Percentiles rank a stretch among this genome's conserved stretches.
Evolutionary conservation across 2,888 invertebrate species (phyloP).

Genomic region (Parelbella ahira): DNA sequence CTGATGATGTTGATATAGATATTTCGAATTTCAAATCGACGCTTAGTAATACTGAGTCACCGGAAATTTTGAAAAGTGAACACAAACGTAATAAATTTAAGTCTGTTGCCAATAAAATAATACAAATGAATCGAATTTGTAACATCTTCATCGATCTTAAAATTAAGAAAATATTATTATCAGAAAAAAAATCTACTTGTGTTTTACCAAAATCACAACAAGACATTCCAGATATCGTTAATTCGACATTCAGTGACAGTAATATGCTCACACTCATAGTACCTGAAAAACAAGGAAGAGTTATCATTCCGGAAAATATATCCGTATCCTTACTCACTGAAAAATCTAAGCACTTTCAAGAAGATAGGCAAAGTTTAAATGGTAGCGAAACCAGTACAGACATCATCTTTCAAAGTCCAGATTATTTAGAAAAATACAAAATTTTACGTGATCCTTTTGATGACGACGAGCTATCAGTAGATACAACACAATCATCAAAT

Average conservation of each 20-base stretch:
- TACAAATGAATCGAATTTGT: conserved; percentile 56
- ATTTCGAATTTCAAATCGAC: conserved; percentile 17
- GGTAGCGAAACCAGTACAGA: conserved; percentile 10
- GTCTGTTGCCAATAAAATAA: conserved; percentile 47
- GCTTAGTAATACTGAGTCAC: conserved; percentile 15
- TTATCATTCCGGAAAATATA: conserved; percentile 64
- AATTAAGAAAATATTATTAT: conserved; percentile 34
- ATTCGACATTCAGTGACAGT: conserved; percentile 62
- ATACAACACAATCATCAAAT: conserved; percentile 42
- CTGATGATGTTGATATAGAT: conserved; percentile 33
- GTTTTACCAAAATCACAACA: conserved; percentile 40
- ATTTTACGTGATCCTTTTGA: conserved; percentile 40
- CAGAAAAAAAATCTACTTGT: conserved; percentile 20
- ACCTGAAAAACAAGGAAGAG: conserved; percentile 49
- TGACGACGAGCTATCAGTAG: conserved; percentile 42
- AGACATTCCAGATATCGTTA: conserved; percentile 69
- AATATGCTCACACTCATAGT: conserved; percentile 43
- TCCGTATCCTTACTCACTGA: conserved; percentile 60
- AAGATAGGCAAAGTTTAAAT: conserved; percentile 14
- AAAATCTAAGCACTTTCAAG: conserved; percentile 35
- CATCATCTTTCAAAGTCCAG: conserved; percentile 27
- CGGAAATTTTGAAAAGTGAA: background rate
- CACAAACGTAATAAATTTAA: conserved; percentile 43
- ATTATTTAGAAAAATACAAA: conserved; percentile 41
- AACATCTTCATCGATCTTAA: conserved; percentile 47